Conservation (phyloP, 2,888 invertebrate genomes). For the Sclerodermus sp. region DNA sequence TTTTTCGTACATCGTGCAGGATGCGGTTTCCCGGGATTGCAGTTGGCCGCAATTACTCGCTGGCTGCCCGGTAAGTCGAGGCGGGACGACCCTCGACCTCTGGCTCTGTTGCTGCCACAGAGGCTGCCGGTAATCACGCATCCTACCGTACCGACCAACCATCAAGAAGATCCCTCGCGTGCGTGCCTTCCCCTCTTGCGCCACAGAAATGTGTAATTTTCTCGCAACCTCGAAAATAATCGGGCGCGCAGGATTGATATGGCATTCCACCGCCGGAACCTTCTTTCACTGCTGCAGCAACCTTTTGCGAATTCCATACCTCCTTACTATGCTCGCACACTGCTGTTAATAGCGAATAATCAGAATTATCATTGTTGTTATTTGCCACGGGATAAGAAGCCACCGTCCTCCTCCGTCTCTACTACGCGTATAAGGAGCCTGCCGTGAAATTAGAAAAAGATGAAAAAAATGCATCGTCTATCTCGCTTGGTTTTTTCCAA, state of each 20-base stretch:
- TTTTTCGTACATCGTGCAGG: conserved; percentile 32
- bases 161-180: conserved; percentile 23
- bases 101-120: conserved; percentile 42
- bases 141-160: conserved; percentile 43
- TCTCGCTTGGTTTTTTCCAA: too few relatives aligned
- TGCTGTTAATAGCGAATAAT: too few relatives aligned
- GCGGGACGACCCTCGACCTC: conserved; percentile 53
- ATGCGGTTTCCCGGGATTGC: conserved; percentile 46
- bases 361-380: too few relatives aligned
- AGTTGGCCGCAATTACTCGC: conserved; percentile 51
- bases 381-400: too few relatives aligned
- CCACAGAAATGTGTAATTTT: conserved; percentile 43
- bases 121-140: conserved; percentile 54
- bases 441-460: too few relatives aligned
- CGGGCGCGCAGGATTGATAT: conserved; percentile 37
- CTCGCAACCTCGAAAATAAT: conserved; percentile 48
- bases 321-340: too few relatives aligned
- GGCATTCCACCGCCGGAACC: conserved; percentile 22
- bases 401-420: too few relatives aligned
- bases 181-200: conserved; percentile 18
- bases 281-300: not conserved
- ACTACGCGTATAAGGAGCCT: too few relatives aligned
- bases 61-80: conserved; percentile 49
- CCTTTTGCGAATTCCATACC: not conserved
- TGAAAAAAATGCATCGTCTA: too few relatives aligned